phyloP scores from a whole-genome alignment of 2,797 vertebrate genomes.

The Sebastes vulpes region DNA sequence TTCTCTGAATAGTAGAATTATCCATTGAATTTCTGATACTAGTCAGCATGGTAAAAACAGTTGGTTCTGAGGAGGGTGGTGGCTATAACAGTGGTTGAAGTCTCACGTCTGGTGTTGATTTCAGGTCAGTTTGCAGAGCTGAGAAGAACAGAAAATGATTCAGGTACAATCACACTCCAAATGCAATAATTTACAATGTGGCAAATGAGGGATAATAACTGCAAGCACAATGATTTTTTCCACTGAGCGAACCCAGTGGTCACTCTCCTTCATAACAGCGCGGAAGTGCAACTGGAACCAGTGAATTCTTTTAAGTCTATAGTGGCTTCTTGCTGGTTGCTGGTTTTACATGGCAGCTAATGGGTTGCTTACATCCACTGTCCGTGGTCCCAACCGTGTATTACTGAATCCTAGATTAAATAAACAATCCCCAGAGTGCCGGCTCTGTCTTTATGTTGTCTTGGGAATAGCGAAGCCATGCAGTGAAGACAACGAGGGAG shows the following conservation, averaged over 20 bases:
- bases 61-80: neutral
- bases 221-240: conserved; percentile 7
- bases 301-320: conserved; percentile 20
- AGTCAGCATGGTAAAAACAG: neutral
- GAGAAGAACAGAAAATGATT: neutral
- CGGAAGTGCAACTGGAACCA: conserved; percentile 33
- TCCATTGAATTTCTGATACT: neutral
- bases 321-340: conserved; percentile 29
- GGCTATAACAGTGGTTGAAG: neutral
- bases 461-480: conserved; percentile 18
- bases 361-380: conserved; percentile 54
- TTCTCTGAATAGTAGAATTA: neutral
- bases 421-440: conserved; percentile 47
- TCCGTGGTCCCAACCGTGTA: conserved; percentile 16
- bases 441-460: conserved; percentile 41
- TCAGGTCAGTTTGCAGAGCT: neutral
- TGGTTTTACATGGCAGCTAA: conserved; percentile 60
- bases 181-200: neutral
- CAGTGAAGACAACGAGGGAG: conserved; percentile 20
- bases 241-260: conserved; percentile 15
- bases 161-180: neutral
- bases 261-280: conserved; percentile 44
- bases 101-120: neutral
- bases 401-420: conserved; percentile 46
- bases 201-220: conserved; percentile 10